Conservation (phyloP, 2,797 vertebrate species). For the Microcaecilia unicolor region DNA sequence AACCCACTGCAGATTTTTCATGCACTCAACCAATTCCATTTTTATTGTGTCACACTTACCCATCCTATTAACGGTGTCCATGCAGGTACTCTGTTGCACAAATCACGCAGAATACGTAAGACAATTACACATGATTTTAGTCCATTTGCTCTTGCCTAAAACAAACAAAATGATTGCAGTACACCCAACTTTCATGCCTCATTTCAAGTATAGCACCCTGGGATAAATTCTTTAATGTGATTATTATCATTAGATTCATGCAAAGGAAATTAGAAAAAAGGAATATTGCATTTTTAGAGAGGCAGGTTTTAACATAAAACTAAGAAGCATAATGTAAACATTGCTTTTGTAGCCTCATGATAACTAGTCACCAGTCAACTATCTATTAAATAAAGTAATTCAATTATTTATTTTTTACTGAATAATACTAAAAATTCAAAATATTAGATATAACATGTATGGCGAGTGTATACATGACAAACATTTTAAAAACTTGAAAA, state of each 20-base stretch:
- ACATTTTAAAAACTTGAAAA: conserved; percentile 9
- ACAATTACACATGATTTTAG: conserved; percentile 97
- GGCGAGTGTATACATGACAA: neutral
- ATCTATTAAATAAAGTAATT: conserved; percentile 18
- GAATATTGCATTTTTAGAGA: conserved; percentile 49
- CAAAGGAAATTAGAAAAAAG: conserved; percentile 45
- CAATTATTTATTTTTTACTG: conserved; percentile 14
- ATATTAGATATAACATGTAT: conserved; percentile 17
- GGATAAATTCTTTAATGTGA: conserved; percentile 24
- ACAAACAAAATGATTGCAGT: conserved; percentile 65
- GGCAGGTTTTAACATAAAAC: conserved; percentile 55
- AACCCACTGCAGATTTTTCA: too few relatives aligned
- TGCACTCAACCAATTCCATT: too few relatives aligned
- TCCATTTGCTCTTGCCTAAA: conserved; percentile 95
- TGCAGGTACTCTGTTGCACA: conserved; percentile 89
- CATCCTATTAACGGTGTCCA: conserved; percentile 96
- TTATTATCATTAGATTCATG: conserved; percentile 43
- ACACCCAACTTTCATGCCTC: conserved; percentile 34
- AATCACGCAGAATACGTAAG: conserved; percentile 92
- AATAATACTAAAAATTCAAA: conserved; percentile 18
- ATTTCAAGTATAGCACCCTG: conserved; percentile 42
- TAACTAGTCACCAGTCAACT: conserved; percentile 29
- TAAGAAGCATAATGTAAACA: conserved; percentile 54
- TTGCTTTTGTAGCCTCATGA: conserved; percentile 78
- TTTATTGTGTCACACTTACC: conserved; percentile 78